phyloP scores from a whole-genome alignment of 2,113 vertebrate species.

The Hyaena hyaena region DNA sequence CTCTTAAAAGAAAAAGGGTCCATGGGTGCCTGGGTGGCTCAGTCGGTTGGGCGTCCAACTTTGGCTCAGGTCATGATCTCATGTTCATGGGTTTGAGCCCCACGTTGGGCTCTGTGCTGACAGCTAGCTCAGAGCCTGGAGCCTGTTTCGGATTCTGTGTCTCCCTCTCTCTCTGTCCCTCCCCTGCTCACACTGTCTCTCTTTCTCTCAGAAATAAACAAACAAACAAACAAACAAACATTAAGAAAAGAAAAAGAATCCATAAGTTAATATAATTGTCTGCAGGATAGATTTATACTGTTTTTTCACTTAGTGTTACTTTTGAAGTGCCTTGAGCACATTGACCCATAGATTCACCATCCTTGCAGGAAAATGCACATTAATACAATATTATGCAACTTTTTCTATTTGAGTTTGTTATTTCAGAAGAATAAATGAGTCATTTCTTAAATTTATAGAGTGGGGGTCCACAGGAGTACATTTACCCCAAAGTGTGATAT shows the following conservation, averaged over 20 bases:
- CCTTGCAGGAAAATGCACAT: neutral
- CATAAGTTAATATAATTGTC: neutral
- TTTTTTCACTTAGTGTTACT: neutral
- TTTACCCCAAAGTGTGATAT: neutral
- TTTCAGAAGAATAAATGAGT: neutral
- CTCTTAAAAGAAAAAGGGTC: neutral
- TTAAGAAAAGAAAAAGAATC: neutral
- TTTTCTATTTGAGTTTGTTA: neutral
- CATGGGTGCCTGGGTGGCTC: too few relatives aligned
- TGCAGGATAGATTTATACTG: neutral
- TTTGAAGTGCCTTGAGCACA: neutral
- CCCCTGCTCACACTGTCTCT: too few relatives aligned
- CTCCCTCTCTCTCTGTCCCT: too few relatives aligned
- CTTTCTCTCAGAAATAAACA: too few relatives aligned
- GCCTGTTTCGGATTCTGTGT: too few relatives aligned
- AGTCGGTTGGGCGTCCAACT: too few relatives aligned
- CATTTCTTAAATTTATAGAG: neutral
- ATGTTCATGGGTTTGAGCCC: too few relatives aligned
- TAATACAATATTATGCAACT: neutral
- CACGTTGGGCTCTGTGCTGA: too few relatives aligned
- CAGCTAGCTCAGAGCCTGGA: too few relatives aligned
- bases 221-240: too few relatives aligned
- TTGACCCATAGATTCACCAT: neutral
- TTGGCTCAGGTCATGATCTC: too few relatives aligned
- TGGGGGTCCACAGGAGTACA: neutral